phyloP scores from a whole-genome alignment of 2,797 vertebrate species.

The Sebastes goodei region DNA sequence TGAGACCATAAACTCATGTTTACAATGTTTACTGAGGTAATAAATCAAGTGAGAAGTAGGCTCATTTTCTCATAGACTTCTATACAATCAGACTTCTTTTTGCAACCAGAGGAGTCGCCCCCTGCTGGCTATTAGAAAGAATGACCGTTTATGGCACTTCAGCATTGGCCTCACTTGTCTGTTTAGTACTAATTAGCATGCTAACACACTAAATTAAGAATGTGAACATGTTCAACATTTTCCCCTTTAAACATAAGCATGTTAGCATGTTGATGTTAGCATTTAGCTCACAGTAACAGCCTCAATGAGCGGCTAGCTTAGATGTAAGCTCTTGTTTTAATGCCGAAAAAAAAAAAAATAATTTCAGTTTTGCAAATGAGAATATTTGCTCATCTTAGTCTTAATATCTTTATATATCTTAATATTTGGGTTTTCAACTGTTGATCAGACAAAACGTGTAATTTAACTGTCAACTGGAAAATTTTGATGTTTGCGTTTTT shows the following conservation, averaged over 20 bases:
- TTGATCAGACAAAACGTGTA: background rate
- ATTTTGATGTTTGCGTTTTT: background rate
- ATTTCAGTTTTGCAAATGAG: too few species aligned
- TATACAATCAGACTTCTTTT: too few species aligned
- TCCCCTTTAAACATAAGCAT: background rate
- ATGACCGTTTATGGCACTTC: too few species aligned
- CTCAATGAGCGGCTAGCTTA: background rate
- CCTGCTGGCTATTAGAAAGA: too few species aligned
- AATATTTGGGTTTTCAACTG: background rate
- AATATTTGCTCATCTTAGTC: too few species aligned
- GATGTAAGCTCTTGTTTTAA: background rate
- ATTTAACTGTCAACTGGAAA: background rate
- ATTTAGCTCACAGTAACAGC: background rate
- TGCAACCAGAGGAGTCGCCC: too few species aligned
- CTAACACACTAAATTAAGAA: background rate
- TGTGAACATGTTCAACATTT: background rate
- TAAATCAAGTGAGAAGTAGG: too few species aligned
- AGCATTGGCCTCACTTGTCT: too few species aligned
- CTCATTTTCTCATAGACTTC: too few species aligned
- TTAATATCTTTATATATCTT: background rate
- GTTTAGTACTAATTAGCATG: background rate
- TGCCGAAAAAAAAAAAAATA: background rate
- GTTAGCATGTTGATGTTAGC: background rate
- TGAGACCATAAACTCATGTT: too few species aligned
- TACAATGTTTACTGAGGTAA: too few species aligned